These are phyloP conservation scores for Drosophila azteca DNA, from an alignment of 1,140 invertebrate species.

Conservation along the genomic window DNA sequence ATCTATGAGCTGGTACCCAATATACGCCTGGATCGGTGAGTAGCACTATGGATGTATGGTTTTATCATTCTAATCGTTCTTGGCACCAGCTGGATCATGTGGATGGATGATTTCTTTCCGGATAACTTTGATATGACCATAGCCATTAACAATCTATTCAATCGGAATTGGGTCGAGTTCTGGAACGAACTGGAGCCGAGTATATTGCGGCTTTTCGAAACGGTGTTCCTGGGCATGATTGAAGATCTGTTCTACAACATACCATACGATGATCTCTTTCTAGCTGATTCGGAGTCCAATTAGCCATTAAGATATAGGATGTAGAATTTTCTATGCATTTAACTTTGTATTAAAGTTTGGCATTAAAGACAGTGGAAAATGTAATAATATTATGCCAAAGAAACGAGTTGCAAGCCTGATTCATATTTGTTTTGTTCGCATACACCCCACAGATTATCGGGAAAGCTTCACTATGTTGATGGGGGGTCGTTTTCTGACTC, in stretches of 20 bases:
- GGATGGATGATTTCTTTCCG: constrained; percentile 66
- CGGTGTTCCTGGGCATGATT: constrained; percentile 52
- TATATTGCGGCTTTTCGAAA: constrained; percentile 46
- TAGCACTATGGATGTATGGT: not conserved
- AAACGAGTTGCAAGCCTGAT: too few relatives aligned
- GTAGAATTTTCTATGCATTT: too few relatives aligned
- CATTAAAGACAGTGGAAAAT: too few relatives aligned
- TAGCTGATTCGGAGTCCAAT: constrained; percentile 16
- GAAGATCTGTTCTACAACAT: constrained; percentile 57
- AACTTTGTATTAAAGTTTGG: too few relatives aligned
- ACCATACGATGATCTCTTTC: constrained; percentile 63
- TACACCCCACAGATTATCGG: constrained; percentile 11
- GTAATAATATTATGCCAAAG: too few relatives aligned
- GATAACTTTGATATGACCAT: constrained; percentile 61
- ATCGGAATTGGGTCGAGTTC: constrained; percentile 62
- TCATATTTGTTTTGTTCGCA: not conserved
- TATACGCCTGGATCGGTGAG: constrained; percentile 55
- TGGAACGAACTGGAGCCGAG: constrained; percentile 67
- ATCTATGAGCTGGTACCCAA: constrained; percentile 60
- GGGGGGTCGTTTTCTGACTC: too few relatives aligned
- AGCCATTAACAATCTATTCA: constrained; percentile 54
- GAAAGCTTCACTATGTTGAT: constrained; percentile 10
- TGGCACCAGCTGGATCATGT: constrained; percentile 51
- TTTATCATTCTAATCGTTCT: not conserved
- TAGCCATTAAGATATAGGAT: not conserved